Conservation (phyloP, 2,113 vertebrate species). For the Ceratotherium simum region DNA sequence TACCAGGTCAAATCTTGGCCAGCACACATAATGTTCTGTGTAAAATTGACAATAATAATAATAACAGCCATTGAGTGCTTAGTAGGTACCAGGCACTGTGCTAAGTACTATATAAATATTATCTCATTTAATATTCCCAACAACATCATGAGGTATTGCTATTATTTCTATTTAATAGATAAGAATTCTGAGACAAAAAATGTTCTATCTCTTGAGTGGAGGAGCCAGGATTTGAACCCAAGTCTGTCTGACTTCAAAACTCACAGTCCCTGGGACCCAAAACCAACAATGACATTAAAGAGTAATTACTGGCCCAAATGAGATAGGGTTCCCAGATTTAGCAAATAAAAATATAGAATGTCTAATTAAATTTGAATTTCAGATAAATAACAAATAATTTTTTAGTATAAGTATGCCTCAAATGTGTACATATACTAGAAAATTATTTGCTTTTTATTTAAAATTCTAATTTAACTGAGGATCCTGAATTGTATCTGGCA, state of each 20-base stretch:
- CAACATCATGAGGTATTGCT: not conserved
- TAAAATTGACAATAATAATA: not conserved
- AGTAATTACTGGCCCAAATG: not conserved
- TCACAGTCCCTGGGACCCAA: not conserved
- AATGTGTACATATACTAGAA: constrained; percentile 5
- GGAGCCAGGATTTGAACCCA: not conserved
- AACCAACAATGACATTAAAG: constrained; percentile 16
- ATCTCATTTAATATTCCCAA: not conserved
- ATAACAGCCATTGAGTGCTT: not conserved
- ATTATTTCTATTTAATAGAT: constrained; percentile 46
- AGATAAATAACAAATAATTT: not conserved
- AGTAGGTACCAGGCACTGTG: not conserved
- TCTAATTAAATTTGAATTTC: constrained; percentile 58
- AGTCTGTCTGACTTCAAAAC: not conserved
- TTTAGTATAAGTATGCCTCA: constrained; percentile 12
- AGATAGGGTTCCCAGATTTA: constrained; percentile 28
- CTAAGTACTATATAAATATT: constrained; percentile 21
- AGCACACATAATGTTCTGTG: not conserved
- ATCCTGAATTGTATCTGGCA: constrained; percentile 35
- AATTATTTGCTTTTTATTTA: constrained; percentile 34
- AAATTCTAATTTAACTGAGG: constrained; percentile 47
- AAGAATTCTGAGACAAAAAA: not conserved
- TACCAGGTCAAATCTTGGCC: not conserved
- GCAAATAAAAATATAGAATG: constrained; percentile 31
- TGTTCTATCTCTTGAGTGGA: not conserved